Conservation (phyloP, 2,113 vertebrate species). For the Phrynosoma platyrhinos region DNA sequence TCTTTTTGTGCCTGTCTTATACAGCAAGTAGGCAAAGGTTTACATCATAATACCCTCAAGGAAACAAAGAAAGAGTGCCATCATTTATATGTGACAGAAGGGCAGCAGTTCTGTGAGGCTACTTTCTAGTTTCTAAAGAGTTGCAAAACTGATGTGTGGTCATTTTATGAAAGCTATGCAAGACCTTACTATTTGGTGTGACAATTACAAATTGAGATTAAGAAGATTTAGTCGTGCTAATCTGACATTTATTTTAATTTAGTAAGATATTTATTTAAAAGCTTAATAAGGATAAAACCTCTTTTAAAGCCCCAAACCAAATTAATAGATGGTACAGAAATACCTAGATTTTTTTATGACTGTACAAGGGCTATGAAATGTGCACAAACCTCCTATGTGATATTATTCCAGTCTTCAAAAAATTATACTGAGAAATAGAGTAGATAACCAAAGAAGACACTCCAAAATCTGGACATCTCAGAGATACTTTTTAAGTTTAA, state of each 20-base stretch:
- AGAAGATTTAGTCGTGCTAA: neutral
- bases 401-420: neutral
- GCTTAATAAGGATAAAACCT: neutral
- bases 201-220: neutral
- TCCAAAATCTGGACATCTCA: neutral
- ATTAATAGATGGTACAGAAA: neutral
- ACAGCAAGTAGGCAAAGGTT: neutral
- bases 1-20: neutral
- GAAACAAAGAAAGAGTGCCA: neutral
- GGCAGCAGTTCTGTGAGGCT: neutral
- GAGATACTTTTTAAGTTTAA: neutral
- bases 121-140: neutral
- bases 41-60: neutral
- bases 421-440: neutral
- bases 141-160: neutral
- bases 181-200: neutral
- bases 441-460: neutral
- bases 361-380: neutral
- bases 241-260: neutral
- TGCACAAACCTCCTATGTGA: neutral
- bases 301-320: neutral
- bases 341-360: too few species aligned
- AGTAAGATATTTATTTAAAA: neutral
- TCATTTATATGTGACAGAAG: neutral
- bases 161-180: neutral